Evolutionary conservation across 2,888 invertebrate species (phyloP), one percentile per base, ranked within the genome.

Genomic region (Drosophila rubida): DNA sequence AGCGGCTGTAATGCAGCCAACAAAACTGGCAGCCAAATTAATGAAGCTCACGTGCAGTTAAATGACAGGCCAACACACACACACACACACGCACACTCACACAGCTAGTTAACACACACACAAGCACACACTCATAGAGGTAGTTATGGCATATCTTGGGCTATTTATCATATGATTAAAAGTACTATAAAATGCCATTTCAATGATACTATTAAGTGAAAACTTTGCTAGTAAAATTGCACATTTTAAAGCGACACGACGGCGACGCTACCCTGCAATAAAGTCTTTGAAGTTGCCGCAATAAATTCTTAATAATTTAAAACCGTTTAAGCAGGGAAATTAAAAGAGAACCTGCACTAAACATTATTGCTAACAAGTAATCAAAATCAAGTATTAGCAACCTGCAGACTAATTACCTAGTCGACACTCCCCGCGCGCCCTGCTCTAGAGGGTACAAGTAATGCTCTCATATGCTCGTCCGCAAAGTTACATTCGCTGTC

Each of bases 141-240:
- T 67, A 27, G 63, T 42, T 59, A 37, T 51, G 13, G 5, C 6
- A 72, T 70, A 61, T 68, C 48, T 59, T 22, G 32, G 42, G 23
- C 45, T 60, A 59, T 64, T 81, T 65, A 84, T 82, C 68, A 68
- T 65, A 67, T 68, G 53, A 73, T 70, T 82, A 72, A 65, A 64
- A 65, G 64, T 61, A 70, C 68, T 58, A 68, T 68, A 73, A 71
- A 63, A 64, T 66, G 83, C 63, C 49, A 72, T 77, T 80, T 51
- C 65, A 69, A 68, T 69, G 69, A 32, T 58, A 19, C 19, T 19
- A 68, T 44, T 27, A 55, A 58, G 32, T 30, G 11, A 22, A 11
- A 30, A 39, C 8, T 27, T 46, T 16, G 25, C 16, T 13, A 16
- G 27, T 27, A 13, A 19, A 39, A 25, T 9, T 37, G 2, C 8